Evolutionary conservation across 2,113 vertebrate species (phyloP), one percentile per base, ranked within the genome.

Genomic region (Toxotes jaculatrix): DNA sequence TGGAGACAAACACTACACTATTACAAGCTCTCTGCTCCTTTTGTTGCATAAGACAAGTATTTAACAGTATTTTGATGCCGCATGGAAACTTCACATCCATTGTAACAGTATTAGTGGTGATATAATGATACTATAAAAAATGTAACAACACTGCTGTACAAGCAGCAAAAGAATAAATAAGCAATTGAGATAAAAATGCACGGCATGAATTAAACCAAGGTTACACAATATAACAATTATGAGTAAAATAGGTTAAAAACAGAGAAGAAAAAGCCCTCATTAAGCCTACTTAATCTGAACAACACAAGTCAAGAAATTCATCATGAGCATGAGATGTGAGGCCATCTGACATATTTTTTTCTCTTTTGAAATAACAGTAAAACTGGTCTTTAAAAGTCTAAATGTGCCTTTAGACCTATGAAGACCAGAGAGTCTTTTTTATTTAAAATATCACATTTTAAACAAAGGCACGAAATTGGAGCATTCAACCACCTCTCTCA

Each of bases 121-220:
- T 78, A 73, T 36, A 86, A 71, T 87, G 85, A 90, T 85, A 85
- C 34, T 88, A 88, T 12, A 43, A 67, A 77, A 59, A 51, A 62
- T 36, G 38, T 51, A 79, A 80, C 67, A 90, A 86, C 34, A 74
- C 61, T 72, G 87, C 76, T 86, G 81, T 87, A 84, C 76, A 89
- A 73, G 83, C 74, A 19, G 69, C 67, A 88, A 81, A 89, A 83
- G 55, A 92, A 92, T 92, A 93, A 94, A 92, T 91, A 92, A 89
- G 79, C 74, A 68, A 55, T 84, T 68, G 66, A 76, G 70, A 90
- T 87, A 79, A 90, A 88, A 91, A 90, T 79, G 69, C 81, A 86
- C 55, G 40, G 76, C 75, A 88, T 77, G 79, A 87, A 71, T 85
- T 66, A 84, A 81, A 73, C 59, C 68, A 84, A 69, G 80, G 49